A percentile compares a stretch with the other conserved stretches of the same genome.
Conservation (phyloP, 2,797 vertebrate genomes). For the Protosalanx chinensis region DNA sequence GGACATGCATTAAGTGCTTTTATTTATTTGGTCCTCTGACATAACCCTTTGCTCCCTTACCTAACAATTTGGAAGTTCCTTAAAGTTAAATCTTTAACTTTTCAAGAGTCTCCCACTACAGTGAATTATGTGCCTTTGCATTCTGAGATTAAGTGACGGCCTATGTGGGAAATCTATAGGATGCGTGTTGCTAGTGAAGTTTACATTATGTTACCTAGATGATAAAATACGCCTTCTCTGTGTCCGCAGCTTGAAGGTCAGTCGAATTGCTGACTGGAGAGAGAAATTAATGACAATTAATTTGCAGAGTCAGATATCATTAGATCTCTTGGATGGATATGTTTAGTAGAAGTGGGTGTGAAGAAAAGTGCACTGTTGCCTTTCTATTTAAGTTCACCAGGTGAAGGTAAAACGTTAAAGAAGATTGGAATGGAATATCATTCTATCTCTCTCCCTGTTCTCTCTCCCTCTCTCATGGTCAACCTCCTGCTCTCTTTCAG, state of each 20-base stretch:
- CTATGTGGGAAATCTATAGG: conserved; percentile 33
- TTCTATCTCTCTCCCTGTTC: conserved; percentile 19
- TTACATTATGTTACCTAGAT: not conserved
- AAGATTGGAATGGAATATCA: conserved; percentile 17
- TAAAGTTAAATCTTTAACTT: conserved; percentile 19
- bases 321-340: conserved; percentile 44
- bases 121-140: conserved; percentile 32
- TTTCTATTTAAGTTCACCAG: conserved; percentile 27
- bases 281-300: conserved; percentile 62
- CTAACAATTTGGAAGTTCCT: conserved; percentile 6
- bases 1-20: conserved; percentile 37
- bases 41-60: conserved; percentile 39
- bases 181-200: conserved; percentile 20
- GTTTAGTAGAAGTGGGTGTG: conserved; percentile 38
- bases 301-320: conserved; percentile 57
- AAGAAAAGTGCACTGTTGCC: conserved; percentile 17
- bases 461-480: not conserved
- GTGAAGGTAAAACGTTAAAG: conserved; percentile 38
- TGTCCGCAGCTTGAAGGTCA: conserved; percentile 58
- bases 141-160: conserved; percentile 15
- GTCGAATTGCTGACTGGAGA: conserved; percentile 58
- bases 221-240: conserved; percentile 20
- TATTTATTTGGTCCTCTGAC: conserved; percentile 39
- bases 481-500: conserved; percentile 1
- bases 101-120: conserved; percentile 18